Conservation (phyloP, 2,888 invertebrate genomes). For the Cecidostiba fungosa region DNA sequence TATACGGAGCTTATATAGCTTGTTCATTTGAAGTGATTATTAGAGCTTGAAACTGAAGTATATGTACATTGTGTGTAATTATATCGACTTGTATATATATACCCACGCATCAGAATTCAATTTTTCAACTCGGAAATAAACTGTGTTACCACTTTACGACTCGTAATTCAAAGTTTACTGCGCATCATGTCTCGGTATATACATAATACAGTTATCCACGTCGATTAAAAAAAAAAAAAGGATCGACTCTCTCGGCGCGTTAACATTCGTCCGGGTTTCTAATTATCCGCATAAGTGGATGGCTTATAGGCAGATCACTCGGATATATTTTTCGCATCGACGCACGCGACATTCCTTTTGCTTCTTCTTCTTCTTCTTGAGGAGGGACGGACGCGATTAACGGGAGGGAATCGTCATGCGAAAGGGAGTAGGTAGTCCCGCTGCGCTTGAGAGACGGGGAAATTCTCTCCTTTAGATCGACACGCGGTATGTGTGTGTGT, state of each 20-base stretch:
- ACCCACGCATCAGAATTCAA: too few species aligned
- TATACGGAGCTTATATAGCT: not conserved
- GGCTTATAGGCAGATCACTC: not conserved
- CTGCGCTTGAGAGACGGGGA: not conserved
- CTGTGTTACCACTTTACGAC: too few species aligned
- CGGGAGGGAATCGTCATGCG: not conserved
- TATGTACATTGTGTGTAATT: not conserved
- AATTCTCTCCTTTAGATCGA: conserved; percentile 1
- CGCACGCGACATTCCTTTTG: conserved; percentile 16
- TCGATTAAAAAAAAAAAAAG: too few species aligned
- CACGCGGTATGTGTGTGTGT: not conserved
- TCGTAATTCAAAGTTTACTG: too few species aligned
- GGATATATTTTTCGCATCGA: conserved; percentile 1
- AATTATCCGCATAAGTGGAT: not conserved
- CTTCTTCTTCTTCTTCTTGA: not conserved
- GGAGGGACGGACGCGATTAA: not conserved
- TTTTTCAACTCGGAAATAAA: too few species aligned
- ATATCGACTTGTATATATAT: not conserved
- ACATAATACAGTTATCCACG: not conserved
- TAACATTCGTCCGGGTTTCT: not conserved
- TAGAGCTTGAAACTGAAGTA: not conserved
- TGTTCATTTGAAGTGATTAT: conserved; percentile 49
- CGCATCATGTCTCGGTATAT: too few species aligned
- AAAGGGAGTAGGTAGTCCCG: conserved; percentile 9
- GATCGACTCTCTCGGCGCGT: too few species aligned